Percentiles rank a stretch among this genome's conserved stretches.
These are phyloP conservation scores for Caradrina clavipalpis DNA, from an alignment of 2,888 invertebrate genomes.

Conservation along the genomic window DNA sequence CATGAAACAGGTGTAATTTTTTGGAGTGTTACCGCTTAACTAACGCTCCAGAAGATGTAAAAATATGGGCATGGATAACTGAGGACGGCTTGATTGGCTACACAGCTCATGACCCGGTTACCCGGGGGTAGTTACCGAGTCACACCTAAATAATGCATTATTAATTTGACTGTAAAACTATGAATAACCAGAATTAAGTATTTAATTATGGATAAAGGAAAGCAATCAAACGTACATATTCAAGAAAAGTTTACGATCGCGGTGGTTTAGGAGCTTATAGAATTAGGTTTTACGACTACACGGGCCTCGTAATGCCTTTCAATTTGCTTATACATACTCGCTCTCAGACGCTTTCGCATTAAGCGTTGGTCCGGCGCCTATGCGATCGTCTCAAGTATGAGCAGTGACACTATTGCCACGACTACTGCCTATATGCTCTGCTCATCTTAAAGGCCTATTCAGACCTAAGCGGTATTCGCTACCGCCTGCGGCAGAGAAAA, in stretches of 20 bases:
- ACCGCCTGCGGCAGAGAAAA: no score
- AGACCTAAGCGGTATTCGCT: no score
- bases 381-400: slow-evolving; percentile 11
- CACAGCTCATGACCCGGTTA: no score
- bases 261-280: slow-evolving; percentile 8
- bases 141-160: background rate
- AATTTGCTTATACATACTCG: slow-evolving; percentile 1
- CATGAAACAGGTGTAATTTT: no score
- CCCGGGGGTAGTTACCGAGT: background rate
- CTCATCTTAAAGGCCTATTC: no score
- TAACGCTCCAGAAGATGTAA: no score
- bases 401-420: background rate
- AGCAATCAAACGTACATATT: slow-evolving; percentile 16
- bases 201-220: slow-evolving; percentile 5
- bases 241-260: slow-evolving; percentile 10
- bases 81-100: no score
- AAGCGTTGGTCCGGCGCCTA: background rate
- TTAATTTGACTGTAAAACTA: background rate
- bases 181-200: background rate
- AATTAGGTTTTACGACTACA: slow-evolving; percentile 2
- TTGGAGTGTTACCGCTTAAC: no score
- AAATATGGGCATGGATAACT: background rate
- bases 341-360: slow-evolving; percentile 6
- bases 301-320: background rate
- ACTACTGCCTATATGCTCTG: no score